A percentile compares a stretch with the other conserved stretches of the same genome.
Evolutionary conservation across 2,113 vertebrate species (phyloP).

Genomic region (Tetrao urogallus): DNA sequence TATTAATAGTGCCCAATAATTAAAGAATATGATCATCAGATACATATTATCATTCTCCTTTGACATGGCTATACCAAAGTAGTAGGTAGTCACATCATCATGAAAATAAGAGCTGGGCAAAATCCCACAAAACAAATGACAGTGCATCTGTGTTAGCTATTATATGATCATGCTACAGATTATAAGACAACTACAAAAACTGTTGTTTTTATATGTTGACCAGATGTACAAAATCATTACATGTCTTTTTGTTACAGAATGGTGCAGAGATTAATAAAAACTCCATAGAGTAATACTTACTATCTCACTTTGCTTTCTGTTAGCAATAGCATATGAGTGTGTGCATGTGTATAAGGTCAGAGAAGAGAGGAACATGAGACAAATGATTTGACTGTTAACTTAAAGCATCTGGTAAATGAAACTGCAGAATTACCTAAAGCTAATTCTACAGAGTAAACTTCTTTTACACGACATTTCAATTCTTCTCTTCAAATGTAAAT

Average conservation of each 20-base stretch:
- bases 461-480: conserved; percentile 42
- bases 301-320: conserved; percentile 34
- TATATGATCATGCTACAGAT: not conserved
- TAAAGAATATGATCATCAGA: rapidly evolving
- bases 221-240: conserved; percentile 55
- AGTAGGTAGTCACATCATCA: not conserved
- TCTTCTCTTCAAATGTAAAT: conserved; percentile 40
- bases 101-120: not conserved
- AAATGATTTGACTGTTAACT: conserved; percentile 38
- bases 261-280: conserved; percentile 61
- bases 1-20: not conserved
- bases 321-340: conserved; percentile 7
- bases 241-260: conserved; percentile 35
- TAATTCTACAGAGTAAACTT: conserved; percentile 40
- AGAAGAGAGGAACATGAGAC: not conserved
- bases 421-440: conserved; percentile 61
- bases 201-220: not conserved
- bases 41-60: not conserved
- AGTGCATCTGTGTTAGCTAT: not conserved
- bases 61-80: not conserved
- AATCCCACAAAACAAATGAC: not conserved
- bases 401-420: conserved; percentile 66
- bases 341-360: not conserved
- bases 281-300: conserved; percentile 45
- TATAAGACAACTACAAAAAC: not conserved